phyloP scores from a whole-genome alignment of 1,140 invertebrate genomes.

The Saccostrea cuccullata region DNA sequence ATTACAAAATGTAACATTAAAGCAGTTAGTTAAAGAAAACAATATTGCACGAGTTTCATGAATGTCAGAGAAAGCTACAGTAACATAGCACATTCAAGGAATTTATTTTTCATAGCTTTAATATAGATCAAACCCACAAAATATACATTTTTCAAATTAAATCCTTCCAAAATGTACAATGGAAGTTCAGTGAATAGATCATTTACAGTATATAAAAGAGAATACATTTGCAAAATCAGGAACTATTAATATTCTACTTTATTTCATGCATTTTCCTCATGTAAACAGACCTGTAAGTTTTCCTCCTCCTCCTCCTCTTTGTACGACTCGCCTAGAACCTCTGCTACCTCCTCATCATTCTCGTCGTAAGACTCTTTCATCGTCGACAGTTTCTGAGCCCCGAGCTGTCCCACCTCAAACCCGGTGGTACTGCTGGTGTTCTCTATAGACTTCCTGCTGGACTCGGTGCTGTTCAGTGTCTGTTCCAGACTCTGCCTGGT shows the following conservation, averaged over 20 bases:
- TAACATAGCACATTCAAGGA: too few relatives aligned
- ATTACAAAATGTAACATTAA: neutral
- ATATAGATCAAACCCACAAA: too few relatives aligned
- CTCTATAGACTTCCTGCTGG: slow-evolving; percentile 59
- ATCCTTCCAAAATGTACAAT: too few relatives aligned
- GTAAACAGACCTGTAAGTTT: neutral
- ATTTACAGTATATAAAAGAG: too few relatives aligned
- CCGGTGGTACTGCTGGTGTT: slow-evolving; percentile 82
- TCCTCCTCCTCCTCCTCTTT: slow-evolving; percentile 52
- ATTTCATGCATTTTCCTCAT: neutral
- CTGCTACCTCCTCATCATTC: slow-evolving; percentile 75
- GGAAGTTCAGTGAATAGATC: too few relatives aligned
- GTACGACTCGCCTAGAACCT: slow-evolving; percentile 66
- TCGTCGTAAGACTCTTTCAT: slow-evolving; percentile 69
- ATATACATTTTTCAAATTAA: too few relatives aligned
- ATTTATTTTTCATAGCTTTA: too few relatives aligned
- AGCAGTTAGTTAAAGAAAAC: neutral
- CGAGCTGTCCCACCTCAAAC: slow-evolving; percentile 89
- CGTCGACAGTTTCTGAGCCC: slow-evolving; percentile 44
- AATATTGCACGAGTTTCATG: too few relatives aligned
- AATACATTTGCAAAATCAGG: too few relatives aligned
- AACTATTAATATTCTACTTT: neutral
- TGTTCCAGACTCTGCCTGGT: slow-evolving; percentile 48
- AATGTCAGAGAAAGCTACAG: too few relatives aligned
- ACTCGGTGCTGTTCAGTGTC: slow-evolving; percentile 65